Evolutionary conservation across 2,113 vertebrate species (phyloP), one percentile per base, ranked within the genome.

Genomic region (Apodemus sylvaticus): DNA sequence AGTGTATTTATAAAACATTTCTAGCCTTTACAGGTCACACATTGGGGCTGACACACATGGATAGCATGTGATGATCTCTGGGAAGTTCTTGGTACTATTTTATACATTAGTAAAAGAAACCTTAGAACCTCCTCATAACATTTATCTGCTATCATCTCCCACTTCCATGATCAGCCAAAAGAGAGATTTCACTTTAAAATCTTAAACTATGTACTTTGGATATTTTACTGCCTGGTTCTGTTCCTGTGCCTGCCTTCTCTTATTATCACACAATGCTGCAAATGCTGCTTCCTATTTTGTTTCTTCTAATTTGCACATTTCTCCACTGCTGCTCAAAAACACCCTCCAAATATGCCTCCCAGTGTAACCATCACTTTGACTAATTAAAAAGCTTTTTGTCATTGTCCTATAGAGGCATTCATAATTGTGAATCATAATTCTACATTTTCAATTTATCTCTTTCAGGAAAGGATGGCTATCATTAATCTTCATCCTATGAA

Each of bases 341-440:
- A 26, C 45, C 58, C 6, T 29, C 91, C 36, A 45, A 62, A 8
- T 0, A 55, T 70, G 70, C 87, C n/a, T 6, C 55, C 10, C 2
- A 36, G 20, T 0, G 55, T 0, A 64, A 26, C 60, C 31, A 55
- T 79, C 42, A 83, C 10, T 12, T 93, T 62, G 5, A 91, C 51
- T 66, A 96, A 86, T 93, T 34, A 36, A 58, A 93, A 82, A 81
- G 11, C 2, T 22, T 91, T 95, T 89, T 51, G 22, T 39, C 36
- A 89, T 88, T 71, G n/a, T 88, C 68, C 73, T 73, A 66, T 26
- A 3, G 39, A 89, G 45, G 13, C 17, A 87, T 94, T 96, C 73
- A 87, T 51, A n/a, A 89, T 73, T 55, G 90, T 83, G 34, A 86
- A 74, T 79, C 51, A 31, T 64, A 94, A 55, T 89, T 89, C 45